A percentile compares a stretch with the other conserved stretches of the same genome.
Conservation (phyloP, 1,140 invertebrate species). For the Drosophila lini region DNA sequence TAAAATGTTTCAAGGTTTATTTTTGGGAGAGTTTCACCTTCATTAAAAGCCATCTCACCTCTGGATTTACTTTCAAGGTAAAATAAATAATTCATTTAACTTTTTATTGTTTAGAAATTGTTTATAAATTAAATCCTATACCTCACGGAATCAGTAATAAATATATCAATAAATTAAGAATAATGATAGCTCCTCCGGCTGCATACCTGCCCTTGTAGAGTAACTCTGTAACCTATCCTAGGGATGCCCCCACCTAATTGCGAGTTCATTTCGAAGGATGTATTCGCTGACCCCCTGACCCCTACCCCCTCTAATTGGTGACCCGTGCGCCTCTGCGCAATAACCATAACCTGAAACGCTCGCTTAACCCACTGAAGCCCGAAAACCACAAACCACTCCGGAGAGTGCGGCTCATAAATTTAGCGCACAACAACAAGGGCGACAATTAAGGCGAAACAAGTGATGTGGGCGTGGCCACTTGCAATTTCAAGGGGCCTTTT, state of each 20-base stretch:
- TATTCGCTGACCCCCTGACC: constrained; percentile 3
- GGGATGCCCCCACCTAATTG: not conserved
- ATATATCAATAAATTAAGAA: not conserved
- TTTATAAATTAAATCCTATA: too few relatives aligned
- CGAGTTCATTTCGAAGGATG: not conserved
- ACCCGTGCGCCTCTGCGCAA: constrained; percentile 45
- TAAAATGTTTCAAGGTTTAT: too few relatives aligned
- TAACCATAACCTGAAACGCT: constrained; percentile 75
- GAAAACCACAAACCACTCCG: constrained; percentile 30
- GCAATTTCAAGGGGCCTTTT: constrained; percentile 42
- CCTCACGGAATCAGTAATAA: too few relatives aligned
- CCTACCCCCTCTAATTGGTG: constrained; percentile 55
- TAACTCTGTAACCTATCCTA: not conserved
- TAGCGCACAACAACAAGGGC: constrained; percentile 51
- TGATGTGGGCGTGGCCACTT: constrained; percentile 59
- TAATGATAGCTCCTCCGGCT: too few relatives aligned
- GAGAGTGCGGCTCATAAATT: constrained; percentile 75
- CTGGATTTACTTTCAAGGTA: too few relatives aligned
- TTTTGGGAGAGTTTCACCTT: too few relatives aligned
- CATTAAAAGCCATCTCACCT: too few relatives aligned
- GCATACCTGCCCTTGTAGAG: not conserved
- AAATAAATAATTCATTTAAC: too few relatives aligned
- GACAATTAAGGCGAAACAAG: constrained; percentile 45
- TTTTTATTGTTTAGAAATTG: too few relatives aligned
- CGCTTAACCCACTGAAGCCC: constrained; percentile 23